These are phyloP conservation scores for Oscheius sp. DNA, from an alignment of 2,888 invertebrate genomes.

Conservation along the genomic window DNA sequence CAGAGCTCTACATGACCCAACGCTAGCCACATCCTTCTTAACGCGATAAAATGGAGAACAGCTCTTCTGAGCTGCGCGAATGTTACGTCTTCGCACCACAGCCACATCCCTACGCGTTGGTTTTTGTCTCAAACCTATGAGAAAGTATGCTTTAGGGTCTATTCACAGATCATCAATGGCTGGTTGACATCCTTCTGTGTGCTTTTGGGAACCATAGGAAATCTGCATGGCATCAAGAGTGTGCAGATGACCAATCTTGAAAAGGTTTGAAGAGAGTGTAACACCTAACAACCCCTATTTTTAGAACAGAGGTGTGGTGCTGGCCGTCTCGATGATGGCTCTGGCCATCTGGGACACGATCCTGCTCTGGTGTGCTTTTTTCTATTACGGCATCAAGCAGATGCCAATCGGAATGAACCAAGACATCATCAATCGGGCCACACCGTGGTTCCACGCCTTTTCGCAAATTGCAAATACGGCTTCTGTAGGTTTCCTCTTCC, in stretches of 20 bases:
- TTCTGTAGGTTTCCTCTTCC: conserved; percentile 56
- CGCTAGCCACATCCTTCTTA: not conserved
- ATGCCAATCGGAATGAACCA: conserved; percentile 37
- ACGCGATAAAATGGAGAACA: conserved; percentile 20
- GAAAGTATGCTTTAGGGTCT: conserved; percentile 39
- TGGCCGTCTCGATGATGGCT: conserved; percentile 66
- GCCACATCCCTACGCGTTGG: conserved; percentile 18
- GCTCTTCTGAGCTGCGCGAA: conserved; percentile 27
- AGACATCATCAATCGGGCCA: conserved; percentile 51
- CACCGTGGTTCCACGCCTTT: conserved; percentile 64
- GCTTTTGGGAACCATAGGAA: conserved; percentile 65
- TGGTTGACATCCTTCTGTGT: conserved; percentile 63
- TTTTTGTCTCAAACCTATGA: not conserved
- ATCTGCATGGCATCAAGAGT: conserved; percentile 61
- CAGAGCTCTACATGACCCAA: conserved; percentile 4
- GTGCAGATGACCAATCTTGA: conserved; percentile 66
- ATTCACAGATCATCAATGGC: conserved; percentile 61
- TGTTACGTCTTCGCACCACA: conserved; percentile 29
- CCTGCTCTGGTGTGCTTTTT: conserved; percentile 66
- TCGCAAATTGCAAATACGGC: conserved; percentile 70
- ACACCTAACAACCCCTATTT: not conserved
- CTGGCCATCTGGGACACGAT: conserved; percentile 71
- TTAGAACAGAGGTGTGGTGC: conserved; percentile 65
- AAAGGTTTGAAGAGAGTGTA: conserved; percentile 41
- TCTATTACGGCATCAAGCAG: conserved; percentile 66